Evolutionary conservation across 1,140 invertebrate species (phyloP), one percentile per base, ranked within the genome.

Genomic region (Hycleus phaleratus): DNA sequence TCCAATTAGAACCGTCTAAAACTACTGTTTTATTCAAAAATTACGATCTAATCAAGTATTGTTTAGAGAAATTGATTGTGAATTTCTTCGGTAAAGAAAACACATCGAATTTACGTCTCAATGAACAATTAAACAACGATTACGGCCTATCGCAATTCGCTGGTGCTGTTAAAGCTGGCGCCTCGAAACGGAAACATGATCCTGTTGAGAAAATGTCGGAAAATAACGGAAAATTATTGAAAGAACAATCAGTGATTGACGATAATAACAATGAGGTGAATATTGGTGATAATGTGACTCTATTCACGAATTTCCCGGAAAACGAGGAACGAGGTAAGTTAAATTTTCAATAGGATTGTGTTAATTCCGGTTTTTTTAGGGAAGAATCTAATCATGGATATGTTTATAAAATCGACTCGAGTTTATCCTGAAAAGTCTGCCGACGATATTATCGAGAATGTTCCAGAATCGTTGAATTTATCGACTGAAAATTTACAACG

Each of bases 1-100:
- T 83, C 2, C 75, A 70, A 43, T 72, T 77, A 60, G 77, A 79
- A 56, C 72, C 76, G 25, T 73, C 72, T 12, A 79, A 82, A 68
- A 77, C 74, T 46, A 57, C 77, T 25, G 71, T 85, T 11, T 81
- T 84, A 71, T 86, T 87, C 66, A 79, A 76, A 69, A 75, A 83
- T 53, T 83, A 79, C 78, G 70, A 77, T 38, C 57, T 70, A 46
- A 65, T 86, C n/a, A 69, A 74, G 9, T 69, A 71, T 49, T 73
- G 79, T 45, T 61, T 85, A 38, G 75, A 82, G 56, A 78, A 79
- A 67, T 62, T 79, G 46, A 54, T 82, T 4, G 56, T 56, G 40
- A 58, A 57, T n/a, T 61, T 53, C 42, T n/a, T 44, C 6, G 53
- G 49, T 6, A 45, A 26, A 42, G 10, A 39, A 39, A 10, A 10